Evolutionary conservation across 2,888 invertebrate species (phyloP).

Genomic region (Microctonus hyperodae): DNA sequence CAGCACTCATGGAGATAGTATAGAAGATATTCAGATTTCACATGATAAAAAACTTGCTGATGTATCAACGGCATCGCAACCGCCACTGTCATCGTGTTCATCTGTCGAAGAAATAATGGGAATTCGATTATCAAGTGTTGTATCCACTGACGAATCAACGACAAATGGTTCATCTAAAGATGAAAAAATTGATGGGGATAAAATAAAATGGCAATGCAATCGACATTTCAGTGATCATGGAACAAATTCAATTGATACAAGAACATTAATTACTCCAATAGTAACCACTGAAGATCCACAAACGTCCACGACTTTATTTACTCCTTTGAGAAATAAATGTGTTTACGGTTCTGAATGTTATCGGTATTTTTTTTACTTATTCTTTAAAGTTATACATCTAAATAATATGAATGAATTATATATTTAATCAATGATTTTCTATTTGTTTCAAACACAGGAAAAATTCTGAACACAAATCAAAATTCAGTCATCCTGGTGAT

Average conservation of each 20-base stretch:
- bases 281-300: slow-evolving; percentile 24
- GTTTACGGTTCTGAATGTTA: slow-evolving; percentile 72
- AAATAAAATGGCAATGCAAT: slow-evolving; percentile 43
- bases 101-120: slow-evolving; percentile 6
- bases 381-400: neutral
- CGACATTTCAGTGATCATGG: slow-evolving; percentile 41
- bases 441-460: slow-evolving; percentile 62
- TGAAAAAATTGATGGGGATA: slow-evolving; percentile 37
- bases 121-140: neutral
- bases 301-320: neutral
- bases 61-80: neutral
- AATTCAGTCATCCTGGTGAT: slow-evolving; percentile 73
- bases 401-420: neutral
- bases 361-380: slow-evolving; percentile 62
- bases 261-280: neutral
- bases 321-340: slow-evolving; percentile 66
- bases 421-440: slow-evolving; percentile 6
- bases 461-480: slow-evolving; percentile 68
- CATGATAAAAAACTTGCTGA: neutral
- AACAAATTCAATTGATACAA: slow-evolving; percentile 20
- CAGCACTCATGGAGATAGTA: neutral
- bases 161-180: slow-evolving; percentile 27
- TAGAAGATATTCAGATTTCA: neutral
- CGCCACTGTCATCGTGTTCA: neutral
- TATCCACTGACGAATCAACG: neutral